These are phyloP conservation scores for Craseonycteris thonglongyai DNA, from an alignment of 2,113 vertebrate genomes.

Conservation along the genomic window DNA sequence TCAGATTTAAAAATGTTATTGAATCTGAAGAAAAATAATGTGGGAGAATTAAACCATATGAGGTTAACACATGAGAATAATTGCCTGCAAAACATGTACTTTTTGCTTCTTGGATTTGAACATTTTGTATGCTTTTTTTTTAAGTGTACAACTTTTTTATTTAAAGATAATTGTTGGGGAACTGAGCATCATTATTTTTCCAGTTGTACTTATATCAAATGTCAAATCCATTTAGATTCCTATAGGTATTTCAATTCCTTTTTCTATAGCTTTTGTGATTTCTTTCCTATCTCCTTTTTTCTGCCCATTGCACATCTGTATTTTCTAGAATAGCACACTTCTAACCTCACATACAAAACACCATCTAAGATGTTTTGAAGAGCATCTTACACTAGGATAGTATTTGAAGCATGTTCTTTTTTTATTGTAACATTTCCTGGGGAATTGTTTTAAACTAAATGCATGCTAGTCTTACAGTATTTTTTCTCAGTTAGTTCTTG, in stretches of 20 bases:
- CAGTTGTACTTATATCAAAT: not conserved
- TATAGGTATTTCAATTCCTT: not conserved
- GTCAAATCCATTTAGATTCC: constrained; percentile 9
- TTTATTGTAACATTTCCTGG: not conserved
- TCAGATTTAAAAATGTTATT: not conserved
- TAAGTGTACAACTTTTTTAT: not conserved
- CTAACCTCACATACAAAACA: not conserved
- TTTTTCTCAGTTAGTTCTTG: not conserved
- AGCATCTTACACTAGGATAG: not conserved
- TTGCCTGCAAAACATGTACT: not conserved
- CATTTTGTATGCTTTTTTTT: not conserved
- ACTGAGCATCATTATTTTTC: not conserved
- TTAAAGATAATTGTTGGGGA: not conserved
- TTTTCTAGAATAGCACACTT: constrained; percentile 8
- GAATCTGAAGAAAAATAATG: not conserved
- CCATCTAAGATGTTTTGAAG: not conserved
- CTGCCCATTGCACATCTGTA: not conserved
- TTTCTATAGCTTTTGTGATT: not conserved
- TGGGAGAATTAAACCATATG: not conserved
- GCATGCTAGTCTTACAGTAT: not conserved
- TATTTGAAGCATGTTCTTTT: not conserved
- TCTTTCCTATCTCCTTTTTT: not conserved
- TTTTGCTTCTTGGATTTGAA: constrained; percentile 1
- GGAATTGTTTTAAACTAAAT: not conserved
- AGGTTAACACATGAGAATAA: not conserved